phyloP scores from a whole-genome alignment of 2,797 vertebrate species.

The Enteromius mattozi region DNA sequence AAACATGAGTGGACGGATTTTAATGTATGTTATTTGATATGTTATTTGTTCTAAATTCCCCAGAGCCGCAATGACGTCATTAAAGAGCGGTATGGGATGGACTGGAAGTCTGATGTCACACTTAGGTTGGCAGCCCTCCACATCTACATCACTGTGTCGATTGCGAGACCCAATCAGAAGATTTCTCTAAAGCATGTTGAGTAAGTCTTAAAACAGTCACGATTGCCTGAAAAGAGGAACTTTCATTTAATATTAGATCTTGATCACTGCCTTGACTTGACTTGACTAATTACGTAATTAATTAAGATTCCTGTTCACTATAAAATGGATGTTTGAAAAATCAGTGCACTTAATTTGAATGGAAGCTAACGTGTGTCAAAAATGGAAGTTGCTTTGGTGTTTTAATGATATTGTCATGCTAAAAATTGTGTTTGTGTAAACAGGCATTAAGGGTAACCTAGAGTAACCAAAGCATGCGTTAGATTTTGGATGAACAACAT shows the following conservation, averaged over 20 bases:
- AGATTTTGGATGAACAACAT: background rate
- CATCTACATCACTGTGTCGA: constrained; percentile 97
- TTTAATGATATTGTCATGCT: background rate
- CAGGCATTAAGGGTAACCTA: background rate
- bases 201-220: constrained; percentile 79
- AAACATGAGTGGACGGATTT: background rate
- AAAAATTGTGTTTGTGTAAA: background rate
- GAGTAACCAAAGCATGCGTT: background rate
- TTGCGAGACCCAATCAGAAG: constrained; percentile 95
- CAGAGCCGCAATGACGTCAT: constrained; percentile 99
- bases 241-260: background rate
- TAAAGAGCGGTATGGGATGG: constrained; percentile 92
- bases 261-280: background rate
- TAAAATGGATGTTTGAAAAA: background rate
- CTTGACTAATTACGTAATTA: background rate
- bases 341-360: background rate
- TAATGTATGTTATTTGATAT: background rate
- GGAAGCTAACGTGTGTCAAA: background rate
- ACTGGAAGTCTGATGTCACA: constrained; percentile 93
- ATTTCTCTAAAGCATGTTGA: constrained; percentile 98
- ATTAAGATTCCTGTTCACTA: background rate
- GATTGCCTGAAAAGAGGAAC: background rate
- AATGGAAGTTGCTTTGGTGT: background rate
- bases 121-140: constrained; percentile 93
- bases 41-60: constrained; percentile 1